phyloP scores from a whole-genome alignment of 2,888 invertebrate species.

The Ectemnius continuus region DNA sequence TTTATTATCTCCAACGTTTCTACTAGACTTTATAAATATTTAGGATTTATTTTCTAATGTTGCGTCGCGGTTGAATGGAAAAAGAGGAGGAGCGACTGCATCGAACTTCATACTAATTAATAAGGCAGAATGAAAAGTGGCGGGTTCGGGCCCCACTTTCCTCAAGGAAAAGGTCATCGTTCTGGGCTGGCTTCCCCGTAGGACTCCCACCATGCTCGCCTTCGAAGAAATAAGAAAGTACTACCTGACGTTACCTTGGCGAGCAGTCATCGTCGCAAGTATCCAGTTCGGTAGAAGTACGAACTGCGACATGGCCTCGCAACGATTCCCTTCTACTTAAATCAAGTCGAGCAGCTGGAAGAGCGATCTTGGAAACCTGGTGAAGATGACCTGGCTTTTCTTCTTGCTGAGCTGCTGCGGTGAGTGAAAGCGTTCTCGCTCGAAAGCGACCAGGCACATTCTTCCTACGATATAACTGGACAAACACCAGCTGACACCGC shows the following conservation, averaged over 20 bases:
- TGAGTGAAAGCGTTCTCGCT: slow-evolving; percentile 51
- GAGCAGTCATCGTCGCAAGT: slow-evolving; percentile 43
- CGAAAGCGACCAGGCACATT: too few species aligned
- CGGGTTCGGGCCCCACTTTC: slow-evolving; percentile 31
- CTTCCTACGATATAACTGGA: background rate
- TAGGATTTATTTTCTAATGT: too few species aligned
- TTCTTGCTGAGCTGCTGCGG: slow-evolving; percentile 57
- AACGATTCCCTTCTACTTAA: slow-evolving; percentile 1
- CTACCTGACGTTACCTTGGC: slow-evolving; percentile 54
- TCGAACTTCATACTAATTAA: too few species aligned
- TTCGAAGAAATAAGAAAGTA: slow-evolving; percentile 69
- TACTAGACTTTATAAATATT: too few species aligned
- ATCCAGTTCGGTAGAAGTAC: slow-evolving; percentile 52
- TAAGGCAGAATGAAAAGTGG: background rate
- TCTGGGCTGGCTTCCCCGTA: slow-evolving; percentile 42
- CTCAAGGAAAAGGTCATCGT: slow-evolving; percentile 55
- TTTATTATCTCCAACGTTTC: too few species aligned
- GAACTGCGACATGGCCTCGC: slow-evolving; percentile 33
- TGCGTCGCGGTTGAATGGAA: too few species aligned
- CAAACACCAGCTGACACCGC: background rate
- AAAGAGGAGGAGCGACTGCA: too few species aligned
- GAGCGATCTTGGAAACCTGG: background rate
- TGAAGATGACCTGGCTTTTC: slow-evolving; percentile 65
- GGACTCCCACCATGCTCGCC: slow-evolving; percentile 47
- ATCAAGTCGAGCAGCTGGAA: background rate